Percentiles rank a stretch among this genome's conserved stretches.
Conservation (phyloP, 2,113 vertebrate genomes). For the Rhinogobius similis region DNA sequence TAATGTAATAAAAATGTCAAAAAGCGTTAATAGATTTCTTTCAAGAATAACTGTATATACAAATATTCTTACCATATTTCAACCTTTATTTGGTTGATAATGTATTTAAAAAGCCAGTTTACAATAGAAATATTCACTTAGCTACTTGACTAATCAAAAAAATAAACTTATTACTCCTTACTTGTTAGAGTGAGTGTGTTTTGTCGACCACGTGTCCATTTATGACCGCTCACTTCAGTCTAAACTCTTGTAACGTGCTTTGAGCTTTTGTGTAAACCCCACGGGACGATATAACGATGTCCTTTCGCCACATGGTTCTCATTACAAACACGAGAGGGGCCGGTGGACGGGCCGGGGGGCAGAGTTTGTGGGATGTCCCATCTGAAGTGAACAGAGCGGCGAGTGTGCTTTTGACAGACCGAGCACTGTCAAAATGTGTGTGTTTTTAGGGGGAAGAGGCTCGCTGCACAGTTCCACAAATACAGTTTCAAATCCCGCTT, state of each 20-base stretch:
- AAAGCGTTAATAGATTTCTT: no score
- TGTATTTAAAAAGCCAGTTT: no score
- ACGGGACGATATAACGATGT: slow-evolving; percentile 3
- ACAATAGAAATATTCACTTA: no score
- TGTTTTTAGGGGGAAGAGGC: slow-evolving; percentile 61
- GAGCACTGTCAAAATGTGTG: slow-evolving; percentile 47
- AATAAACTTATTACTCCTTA: no score
- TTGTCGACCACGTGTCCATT: neutral
- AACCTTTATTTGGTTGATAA: no score
- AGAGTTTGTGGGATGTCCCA: slow-evolving; percentile 15
- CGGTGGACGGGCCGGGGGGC: slow-evolving; percentile 7
- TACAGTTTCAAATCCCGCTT: slow-evolving; percentile 41
- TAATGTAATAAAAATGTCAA: no score
- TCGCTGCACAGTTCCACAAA: slow-evolving; percentile 67
- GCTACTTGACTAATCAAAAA: no score
- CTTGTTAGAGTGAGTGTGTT: no score
- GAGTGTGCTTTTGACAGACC: slow-evolving; percentile 63
- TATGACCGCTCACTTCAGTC: neutral
- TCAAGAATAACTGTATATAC: no score
- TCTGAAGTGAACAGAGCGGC: slow-evolving; percentile 58
- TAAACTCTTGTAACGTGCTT: neutral
- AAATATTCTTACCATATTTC: no score
- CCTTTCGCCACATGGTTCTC: slow-evolving; percentile 59
- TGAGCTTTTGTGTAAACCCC: neutral
- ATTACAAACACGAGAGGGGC: slow-evolving; percentile 30